Percentiles rank a stretch among this genome's conserved stretches.
phyloP scores from a whole-genome alignment of 1,140 invertebrate species.

The Gryon sp. region DNA sequence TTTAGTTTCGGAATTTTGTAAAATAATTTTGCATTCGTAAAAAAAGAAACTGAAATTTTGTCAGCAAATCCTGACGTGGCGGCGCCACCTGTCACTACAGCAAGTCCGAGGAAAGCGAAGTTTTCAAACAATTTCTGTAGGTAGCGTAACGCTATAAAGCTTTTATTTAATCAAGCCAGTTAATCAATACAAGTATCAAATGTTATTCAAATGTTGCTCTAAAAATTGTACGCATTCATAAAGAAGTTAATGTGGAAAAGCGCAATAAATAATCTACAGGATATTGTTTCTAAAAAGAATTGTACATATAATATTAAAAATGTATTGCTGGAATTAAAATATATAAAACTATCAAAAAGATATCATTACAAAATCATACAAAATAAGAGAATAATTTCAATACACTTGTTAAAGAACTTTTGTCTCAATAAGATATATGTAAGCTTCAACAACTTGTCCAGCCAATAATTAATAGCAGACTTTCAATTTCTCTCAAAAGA shows the following conservation, averaged over 20 bases:
- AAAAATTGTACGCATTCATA: slow-evolving; percentile 28
- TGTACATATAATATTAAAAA: too few species aligned
- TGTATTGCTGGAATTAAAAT: neutral
- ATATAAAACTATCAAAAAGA: neutral
- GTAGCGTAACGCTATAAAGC: slow-evolving; percentile 38
- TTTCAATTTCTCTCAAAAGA: too few species aligned
- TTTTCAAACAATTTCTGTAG: slow-evolving; percentile 40
- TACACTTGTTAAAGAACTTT: too few species aligned
- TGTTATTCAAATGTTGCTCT: slow-evolving; percentile 21
- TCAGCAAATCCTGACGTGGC: slow-evolving; percentile 27
- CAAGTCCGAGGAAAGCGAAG: slow-evolving; percentile 16
- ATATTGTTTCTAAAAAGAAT: too few species aligned
- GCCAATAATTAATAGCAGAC: too few species aligned
- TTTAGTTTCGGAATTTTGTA: too few species aligned
- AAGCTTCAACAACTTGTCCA: too few species aligned
- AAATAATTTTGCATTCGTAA: neutral
- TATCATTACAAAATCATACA: neutral
- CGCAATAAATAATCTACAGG: slow-evolving; percentile 29
- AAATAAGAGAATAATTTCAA: neutral
- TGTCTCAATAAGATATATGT: too few species aligned
- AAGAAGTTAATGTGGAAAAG: slow-evolving; percentile 37
- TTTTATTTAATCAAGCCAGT: slow-evolving; percentile 49
- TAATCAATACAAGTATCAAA: slow-evolving; percentile 18
- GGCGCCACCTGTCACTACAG: slow-evolving; percentile 47
- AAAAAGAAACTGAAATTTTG: slow-evolving; percentile 42